phyloP scores from a whole-genome alignment of 1,140 invertebrate species.

The Pararge aegeria region DNA sequence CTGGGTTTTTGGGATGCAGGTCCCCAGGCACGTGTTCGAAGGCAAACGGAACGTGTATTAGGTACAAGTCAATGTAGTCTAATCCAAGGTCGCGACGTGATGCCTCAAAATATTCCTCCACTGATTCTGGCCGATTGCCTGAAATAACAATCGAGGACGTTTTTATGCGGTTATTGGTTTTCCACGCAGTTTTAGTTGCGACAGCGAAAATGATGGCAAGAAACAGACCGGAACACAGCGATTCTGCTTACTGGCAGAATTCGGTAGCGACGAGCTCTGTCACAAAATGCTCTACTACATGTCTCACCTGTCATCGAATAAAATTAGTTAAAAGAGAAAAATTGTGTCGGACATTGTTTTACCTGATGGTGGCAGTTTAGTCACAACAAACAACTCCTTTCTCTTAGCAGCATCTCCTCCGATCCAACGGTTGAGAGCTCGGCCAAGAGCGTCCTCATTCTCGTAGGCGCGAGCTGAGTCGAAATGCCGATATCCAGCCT shows the following conservation, averaged over 20 bases:
- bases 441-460: slow-evolving; percentile 83
- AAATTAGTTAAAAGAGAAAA: too few relatives aligned
- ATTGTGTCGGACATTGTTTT: too few relatives aligned
- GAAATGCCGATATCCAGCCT: slow-evolving; percentile 85
- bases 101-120: slow-evolving; percentile 81
- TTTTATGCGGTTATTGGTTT: background rate
- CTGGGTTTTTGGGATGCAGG: slow-evolving; percentile 74
- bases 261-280: too few relatives aligned
- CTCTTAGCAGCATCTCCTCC: slow-evolving; percentile 81
- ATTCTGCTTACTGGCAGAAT: too few relatives aligned
- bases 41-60: slow-evolving; percentile 82
- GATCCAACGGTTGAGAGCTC: slow-evolving; percentile 82
- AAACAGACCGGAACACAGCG: too few relatives aligned
- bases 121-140: slow-evolving; percentile 76
- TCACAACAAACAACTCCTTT: slow-evolving; percentile 85
- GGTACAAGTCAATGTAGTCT: slow-evolving; percentile 86
- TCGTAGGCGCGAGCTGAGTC: slow-evolving; percentile 84
- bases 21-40: slow-evolving; percentile 68
- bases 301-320: too few relatives aligned
- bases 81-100: slow-evolving; percentile 82
- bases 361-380: slow-evolving; percentile 81
- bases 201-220: too few relatives aligned
- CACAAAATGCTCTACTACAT: too few relatives aligned
- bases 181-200: too few relatives aligned
- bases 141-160: slow-evolving; percentile 2